These are phyloP conservation scores for Eufriesea mexicana DNA, from an alignment of 1,140 invertebrate genomes.

Conservation along the genomic window DNA sequence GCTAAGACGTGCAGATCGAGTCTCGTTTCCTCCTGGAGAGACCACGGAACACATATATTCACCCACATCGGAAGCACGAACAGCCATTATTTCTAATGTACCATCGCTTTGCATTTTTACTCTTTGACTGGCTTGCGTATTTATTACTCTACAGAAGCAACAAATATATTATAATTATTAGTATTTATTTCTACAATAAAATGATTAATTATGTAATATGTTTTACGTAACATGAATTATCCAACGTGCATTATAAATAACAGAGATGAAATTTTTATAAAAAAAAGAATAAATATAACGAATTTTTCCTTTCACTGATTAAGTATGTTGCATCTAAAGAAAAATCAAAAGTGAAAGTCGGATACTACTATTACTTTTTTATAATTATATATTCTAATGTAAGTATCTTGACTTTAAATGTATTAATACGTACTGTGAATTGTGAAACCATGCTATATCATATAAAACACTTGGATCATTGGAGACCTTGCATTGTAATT, in stretches of 20 bases:
- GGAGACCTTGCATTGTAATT: conserved; percentile 96
- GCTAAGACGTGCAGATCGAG: conserved; percentile 90
- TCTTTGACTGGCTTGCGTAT: conserved; percentile 85
- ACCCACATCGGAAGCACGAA: conserved; percentile 91
- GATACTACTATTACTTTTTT: too few species aligned
- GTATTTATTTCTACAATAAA: not conserved
- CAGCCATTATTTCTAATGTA: conserved; percentile 90
- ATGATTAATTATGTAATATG: too few species aligned
- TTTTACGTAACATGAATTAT: not conserved
- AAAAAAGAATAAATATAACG: not conserved
- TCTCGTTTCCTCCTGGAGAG: conserved; percentile 96
- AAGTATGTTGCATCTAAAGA: too few species aligned
- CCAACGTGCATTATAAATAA: not conserved
- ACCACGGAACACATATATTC: conserved; percentile 91
- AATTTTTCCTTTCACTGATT: too few species aligned
- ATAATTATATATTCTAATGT: too few species aligned
- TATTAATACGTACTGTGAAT: conserved; percentile 87
- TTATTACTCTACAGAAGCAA: conserved; percentile 83
- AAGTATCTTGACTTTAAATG: not conserved
- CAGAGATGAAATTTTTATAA: not conserved
- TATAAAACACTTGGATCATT: conserved; percentile 95
- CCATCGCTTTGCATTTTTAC: conserved; percentile 89
- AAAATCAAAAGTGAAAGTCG: too few species aligned
- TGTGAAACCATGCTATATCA: conserved; percentile 95
- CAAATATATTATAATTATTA: not conserved